These are phyloP conservation scores for Poeciliopsis occidentalis DNA, from an alignment of 2,113 vertebrate species.

Conservation along the genomic window DNA sequence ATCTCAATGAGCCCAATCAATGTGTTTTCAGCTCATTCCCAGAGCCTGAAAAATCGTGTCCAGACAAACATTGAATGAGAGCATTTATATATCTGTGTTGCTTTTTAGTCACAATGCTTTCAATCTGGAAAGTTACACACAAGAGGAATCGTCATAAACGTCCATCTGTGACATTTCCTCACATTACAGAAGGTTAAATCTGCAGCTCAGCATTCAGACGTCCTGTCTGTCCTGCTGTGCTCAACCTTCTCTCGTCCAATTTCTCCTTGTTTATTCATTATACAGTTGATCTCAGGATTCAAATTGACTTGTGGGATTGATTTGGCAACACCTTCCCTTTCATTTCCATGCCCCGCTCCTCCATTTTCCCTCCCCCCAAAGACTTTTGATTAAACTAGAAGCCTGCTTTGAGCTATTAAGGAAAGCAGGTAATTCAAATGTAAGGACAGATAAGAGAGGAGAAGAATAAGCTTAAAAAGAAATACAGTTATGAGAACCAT, in stretches of 20 bases:
- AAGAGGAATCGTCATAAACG: too few species aligned
- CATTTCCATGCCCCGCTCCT: slow-evolving; percentile 30
- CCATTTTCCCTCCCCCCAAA: slow-evolving; percentile 41
- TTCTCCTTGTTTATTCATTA: slow-evolving; percentile 70
- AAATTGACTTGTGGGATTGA: slow-evolving; percentile 74
- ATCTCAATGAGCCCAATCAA: neutral
- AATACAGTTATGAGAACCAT: slow-evolving; percentile 43
- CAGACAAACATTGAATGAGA: neutral
- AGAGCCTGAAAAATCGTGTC: neutral
- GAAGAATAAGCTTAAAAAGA: slow-evolving; percentile 3
- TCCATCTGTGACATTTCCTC: too few species aligned
- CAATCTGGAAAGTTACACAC: too few species aligned
- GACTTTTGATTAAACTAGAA: slow-evolving; percentile 67
- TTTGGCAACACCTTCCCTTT: slow-evolving; percentile 53
- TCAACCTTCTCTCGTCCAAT: slow-evolving; percentile 24
- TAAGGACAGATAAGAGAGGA: slow-evolving; percentile 11
- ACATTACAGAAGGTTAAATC: too few species aligned
- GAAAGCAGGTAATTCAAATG: slow-evolving; percentile 24
- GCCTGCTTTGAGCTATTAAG: slow-evolving; percentile 36
- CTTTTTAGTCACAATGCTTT: neutral
- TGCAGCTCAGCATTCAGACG: slow-evolving; percentile 43
- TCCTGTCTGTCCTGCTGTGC: neutral
- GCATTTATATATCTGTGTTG: neutral
- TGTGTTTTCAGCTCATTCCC: neutral
- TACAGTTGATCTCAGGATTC: slow-evolving; percentile 55